phyloP scores from a whole-genome alignment of 1,140 invertebrate genomes.

The Theocolax elegans region DNA sequence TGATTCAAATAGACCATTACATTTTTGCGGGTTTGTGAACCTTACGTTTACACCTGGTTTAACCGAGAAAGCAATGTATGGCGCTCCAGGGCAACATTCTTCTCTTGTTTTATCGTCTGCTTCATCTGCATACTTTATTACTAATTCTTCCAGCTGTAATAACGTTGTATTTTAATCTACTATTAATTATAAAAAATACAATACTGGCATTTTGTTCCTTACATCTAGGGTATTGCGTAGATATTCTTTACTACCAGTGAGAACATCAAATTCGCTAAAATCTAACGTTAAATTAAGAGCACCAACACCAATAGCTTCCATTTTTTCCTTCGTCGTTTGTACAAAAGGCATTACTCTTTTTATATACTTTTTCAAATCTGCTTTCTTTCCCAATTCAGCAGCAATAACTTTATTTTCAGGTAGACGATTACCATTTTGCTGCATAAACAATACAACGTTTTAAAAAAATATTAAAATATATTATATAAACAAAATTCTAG shows the following conservation, averaged over 20 bases:
- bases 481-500: constrained; percentile 26
- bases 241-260: constrained; percentile 83
- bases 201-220: constrained; percentile 59
- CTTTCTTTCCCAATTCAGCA: constrained; percentile 75
- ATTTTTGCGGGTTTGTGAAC: constrained; percentile 79
- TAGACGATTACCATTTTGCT: constrained; percentile 72
- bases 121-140: constrained; percentile 82
- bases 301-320: constrained; percentile 74
- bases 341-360: constrained; percentile 99
- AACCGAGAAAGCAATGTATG: constrained; percentile 73
- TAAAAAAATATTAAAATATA: constrained; percentile 10
- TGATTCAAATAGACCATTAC: constrained; percentile 78
- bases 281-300: constrained; percentile 86
- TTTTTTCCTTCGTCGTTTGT: constrained; percentile 83
- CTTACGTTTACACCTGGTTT: constrained; percentile 65
- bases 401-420: constrained; percentile 95
- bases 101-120: constrained; percentile 88
- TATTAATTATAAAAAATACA: constrained; percentile 8
- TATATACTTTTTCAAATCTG: constrained; percentile 91
- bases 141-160: constrained; percentile 80
- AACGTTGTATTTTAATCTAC: constrained; percentile 14
- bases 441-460: constrained; percentile 48
- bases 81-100: constrained; percentile 90
- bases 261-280: constrained; percentile 86
- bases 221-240: constrained; percentile 89